Evolutionary conservation across 2,797 vertebrate species (phyloP).

Genomic region (Eulemur rubriventer): DNA sequence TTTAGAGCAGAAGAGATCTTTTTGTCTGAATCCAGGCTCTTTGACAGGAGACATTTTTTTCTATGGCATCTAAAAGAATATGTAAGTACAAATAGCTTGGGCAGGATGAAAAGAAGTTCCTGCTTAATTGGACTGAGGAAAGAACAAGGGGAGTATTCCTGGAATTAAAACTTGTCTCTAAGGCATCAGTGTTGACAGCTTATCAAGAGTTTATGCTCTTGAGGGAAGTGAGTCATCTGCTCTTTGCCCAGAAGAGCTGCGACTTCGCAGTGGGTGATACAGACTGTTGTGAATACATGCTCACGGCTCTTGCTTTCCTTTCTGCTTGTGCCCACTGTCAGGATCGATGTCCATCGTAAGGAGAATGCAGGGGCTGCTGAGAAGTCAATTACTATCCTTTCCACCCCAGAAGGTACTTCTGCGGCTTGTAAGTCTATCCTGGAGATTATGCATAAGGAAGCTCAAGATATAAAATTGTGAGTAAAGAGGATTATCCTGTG

Average conservation of each 20-base stretch:
- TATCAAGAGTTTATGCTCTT: neutral
- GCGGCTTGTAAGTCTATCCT: constrained; percentile 97
- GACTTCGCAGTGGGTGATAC: neutral
- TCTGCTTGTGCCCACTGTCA: constrained; percentile 74
- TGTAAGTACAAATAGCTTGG: neutral
- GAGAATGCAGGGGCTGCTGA: constrained; percentile 98
- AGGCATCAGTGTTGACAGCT: neutral
- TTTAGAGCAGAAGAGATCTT: constrained; percentile 20
- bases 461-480: constrained; percentile 98
- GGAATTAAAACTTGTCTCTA: neutral
- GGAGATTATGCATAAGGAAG: constrained; percentile 99
- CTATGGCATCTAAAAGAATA: neutral
- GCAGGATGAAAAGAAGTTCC: neutral
- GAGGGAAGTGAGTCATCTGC: constrained; percentile 22
- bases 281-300: neutral
- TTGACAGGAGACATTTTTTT: neutral
- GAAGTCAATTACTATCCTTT: constrained; percentile 99
- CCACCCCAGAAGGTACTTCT: constrained; percentile 97
- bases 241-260: neutral
- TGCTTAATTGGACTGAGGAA: neutral
- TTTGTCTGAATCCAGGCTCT: constrained; percentile 3
- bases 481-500: constrained; percentile 81
- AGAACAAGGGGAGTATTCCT: neutral
- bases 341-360: constrained; percentile 99
- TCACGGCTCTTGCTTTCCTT: neutral